A percentile compares a stretch with the other conserved stretches of the same genome.
Evolutionary conservation across 2,113 vertebrate genomes (phyloP).

Genomic region (Corythaeola cristata): DNA sequence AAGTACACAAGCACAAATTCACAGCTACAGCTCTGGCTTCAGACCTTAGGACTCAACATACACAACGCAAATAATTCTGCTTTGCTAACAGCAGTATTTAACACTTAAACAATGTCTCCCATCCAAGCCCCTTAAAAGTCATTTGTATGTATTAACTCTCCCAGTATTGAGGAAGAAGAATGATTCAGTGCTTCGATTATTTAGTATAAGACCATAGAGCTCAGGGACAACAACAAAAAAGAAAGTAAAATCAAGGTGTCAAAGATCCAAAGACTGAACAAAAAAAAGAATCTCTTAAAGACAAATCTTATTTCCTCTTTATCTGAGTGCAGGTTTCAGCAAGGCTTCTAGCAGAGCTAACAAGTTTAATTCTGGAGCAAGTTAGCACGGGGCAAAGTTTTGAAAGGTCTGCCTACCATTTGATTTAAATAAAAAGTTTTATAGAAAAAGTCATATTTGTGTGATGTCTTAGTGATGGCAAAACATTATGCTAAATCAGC

Average conservation of each 20-base stretch:
- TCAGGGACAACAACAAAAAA: neutral
- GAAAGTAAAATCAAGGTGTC: neutral
- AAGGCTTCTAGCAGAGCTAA: neutral
- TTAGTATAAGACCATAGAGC: neutral
- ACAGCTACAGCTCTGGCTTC: neutral
- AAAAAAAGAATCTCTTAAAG: neutral
- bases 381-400: neutral
- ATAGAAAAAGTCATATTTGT: neutral
- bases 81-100: neutral
- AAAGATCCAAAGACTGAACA: neutral
- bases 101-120: neutral
- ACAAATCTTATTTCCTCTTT: neutral
- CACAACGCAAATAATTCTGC: neutral
- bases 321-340: neutral
- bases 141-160: neutral
- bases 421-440: neutral
- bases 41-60: neutral
- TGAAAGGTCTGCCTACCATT: neutral
- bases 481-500: neutral
- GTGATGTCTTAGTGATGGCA: accelerated
- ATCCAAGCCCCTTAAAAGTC: neutral
- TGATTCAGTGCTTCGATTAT: neutral
- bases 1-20: neutral
- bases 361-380: neutral
- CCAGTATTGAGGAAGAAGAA: neutral